phyloP scores from a whole-genome alignment of 2,797 vertebrate genomes.

The Sebastes steindachneri region DNA sequence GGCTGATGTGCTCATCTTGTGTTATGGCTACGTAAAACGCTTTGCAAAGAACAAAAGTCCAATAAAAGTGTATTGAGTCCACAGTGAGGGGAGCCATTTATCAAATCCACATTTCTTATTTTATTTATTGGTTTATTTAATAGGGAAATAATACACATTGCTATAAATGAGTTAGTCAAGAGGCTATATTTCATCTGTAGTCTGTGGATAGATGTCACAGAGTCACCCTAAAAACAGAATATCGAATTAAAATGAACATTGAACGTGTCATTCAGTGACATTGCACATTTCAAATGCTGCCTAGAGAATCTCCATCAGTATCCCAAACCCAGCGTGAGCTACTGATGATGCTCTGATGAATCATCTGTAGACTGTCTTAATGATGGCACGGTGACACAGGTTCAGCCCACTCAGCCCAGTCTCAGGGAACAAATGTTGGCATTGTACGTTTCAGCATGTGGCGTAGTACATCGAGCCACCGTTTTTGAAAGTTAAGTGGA shows the following conservation, averaged over 20 bases:
- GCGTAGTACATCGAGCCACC: too few species aligned
- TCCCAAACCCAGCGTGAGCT: not conserved
- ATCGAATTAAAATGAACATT: too few species aligned
- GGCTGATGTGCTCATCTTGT: not conserved
- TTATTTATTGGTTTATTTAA: not conserved
- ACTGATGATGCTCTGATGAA: not conserved
- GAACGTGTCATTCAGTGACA: not conserved
- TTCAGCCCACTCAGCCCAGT: too few species aligned
- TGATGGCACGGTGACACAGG: too few species aligned
- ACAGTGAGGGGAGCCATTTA: not conserved
- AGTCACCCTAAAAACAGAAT: too few species aligned
- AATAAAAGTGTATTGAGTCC: not conserved
- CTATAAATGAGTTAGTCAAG: not conserved
- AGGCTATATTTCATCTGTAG: too few species aligned
- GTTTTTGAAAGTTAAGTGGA: too few species aligned
- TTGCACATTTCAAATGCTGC: not conserved
- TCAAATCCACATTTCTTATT: not conserved
- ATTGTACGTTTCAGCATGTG: too few species aligned
- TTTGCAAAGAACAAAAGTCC: not conserved
- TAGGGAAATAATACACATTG: not conserved
- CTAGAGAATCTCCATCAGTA: not conserved
- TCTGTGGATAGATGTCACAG: too few species aligned
- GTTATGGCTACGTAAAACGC: not conserved
- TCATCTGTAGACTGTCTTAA: not conserved
- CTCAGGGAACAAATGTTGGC: too few species aligned